These are phyloP conservation scores for Trematocara variabile DNA, from an alignment of 2,113 vertebrate genomes.

Conservation along the genomic window DNA sequence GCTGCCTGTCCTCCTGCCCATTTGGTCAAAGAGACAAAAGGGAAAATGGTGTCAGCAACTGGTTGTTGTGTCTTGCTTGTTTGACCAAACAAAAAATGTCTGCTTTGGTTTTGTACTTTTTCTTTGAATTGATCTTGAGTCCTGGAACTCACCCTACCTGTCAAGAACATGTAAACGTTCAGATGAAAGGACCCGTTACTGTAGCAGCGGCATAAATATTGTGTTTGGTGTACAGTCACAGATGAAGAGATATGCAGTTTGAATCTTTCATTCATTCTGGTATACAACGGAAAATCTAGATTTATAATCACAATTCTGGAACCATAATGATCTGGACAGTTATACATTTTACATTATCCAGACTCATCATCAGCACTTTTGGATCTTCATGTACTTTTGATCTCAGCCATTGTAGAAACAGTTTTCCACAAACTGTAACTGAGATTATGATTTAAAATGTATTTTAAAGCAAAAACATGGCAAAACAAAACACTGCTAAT, in stretches of 20 bases:
- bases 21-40: background rate
- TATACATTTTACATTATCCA: background rate
- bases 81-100: conserved; percentile 19
- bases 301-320: background rate
- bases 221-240: background rate
- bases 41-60: background rate
- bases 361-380: background rate
- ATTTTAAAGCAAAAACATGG: background rate
- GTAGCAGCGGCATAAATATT: background rate
- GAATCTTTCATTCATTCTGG: background rate
- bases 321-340: background rate
- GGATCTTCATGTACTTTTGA: background rate
- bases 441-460: background rate
- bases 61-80: conserved; percentile 41
- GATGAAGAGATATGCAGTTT: background rate
- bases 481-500: background rate
- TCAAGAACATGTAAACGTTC: background rate
- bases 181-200: background rate
- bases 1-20: background rate
- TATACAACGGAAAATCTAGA: background rate
- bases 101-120: conserved; percentile 1
- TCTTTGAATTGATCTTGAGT: conserved; percentile 12
- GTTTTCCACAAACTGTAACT: background rate
- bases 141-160: background rate
- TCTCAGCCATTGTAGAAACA: background rate